Base-by-base conservation (phyloP, 2,113 vertebrate genomes). In the Sorex araneus region DNA sequence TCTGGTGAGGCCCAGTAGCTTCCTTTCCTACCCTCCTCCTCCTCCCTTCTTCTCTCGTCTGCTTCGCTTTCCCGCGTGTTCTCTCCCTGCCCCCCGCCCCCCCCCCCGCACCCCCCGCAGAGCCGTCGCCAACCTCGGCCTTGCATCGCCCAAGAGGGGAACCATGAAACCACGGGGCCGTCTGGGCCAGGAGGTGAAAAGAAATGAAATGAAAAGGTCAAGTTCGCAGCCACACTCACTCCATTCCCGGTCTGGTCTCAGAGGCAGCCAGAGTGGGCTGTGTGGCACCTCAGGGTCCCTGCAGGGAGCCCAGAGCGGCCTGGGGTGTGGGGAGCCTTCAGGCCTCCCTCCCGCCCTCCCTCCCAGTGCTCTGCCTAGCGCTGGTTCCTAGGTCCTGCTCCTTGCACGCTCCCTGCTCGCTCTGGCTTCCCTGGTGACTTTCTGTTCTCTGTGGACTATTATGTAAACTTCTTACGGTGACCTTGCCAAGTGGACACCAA, bases 381-480 rank as follows among this genome's bases (percentile, higher is more conserved):
- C 34, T 28, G 13, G 30, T 64, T 82, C 75, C 32, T 27, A 50
- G 86, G 63, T 40, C 11, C 0, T 28, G 13, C 50, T 78, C 84
- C 67, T 19, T 54, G 3, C 54, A 19, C 57, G 4, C 57, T 60
- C 40, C 50, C 67, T 71, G 30, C 40, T 47, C 18, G 11, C 45
- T 67, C 67, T 54, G 13, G 76, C 36, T 88, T 77, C 67, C 43
- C 70, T 76, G 43, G 54, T 75, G 16, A 27, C 54, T 90, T 93
- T 92, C 87, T 86, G 43, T 81, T 74, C 78, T 83, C 74, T 90
- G 79, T 89, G 18, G 86, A 69, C 64, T 92, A 89, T 95, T 91
- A 47, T 92, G 70, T 89, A 94, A 96, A 95, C 91, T 74, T 30
- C 2, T 93, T 64, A 89, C 92, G 89, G 78, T 95, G 81, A 83